phyloP scores from a whole-genome alignment of 2,797 vertebrate species.

The Oophaga sylvatica region DNA sequence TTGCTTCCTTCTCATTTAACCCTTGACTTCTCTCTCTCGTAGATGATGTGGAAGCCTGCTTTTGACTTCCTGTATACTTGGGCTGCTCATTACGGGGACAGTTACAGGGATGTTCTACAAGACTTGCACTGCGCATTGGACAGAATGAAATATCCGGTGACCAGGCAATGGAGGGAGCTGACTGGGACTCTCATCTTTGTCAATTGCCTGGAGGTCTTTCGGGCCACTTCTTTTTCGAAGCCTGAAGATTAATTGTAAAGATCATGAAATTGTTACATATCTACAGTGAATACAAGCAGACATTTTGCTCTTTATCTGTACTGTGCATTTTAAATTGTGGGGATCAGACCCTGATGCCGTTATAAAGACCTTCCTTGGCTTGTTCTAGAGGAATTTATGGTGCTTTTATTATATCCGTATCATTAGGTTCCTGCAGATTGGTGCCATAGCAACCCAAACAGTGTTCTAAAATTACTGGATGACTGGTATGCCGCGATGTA shows the following conservation, averaged over 20 bases:
- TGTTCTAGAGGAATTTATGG: neutral
- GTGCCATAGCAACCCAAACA: slow-evolving; percentile 49
- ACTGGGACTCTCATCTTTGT: slow-evolving; percentile 89
- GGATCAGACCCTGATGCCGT: neutral
- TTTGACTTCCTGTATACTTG: slow-evolving; percentile 95
- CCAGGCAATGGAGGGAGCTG: slow-evolving; percentile 91
- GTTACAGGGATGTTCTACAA: slow-evolving; percentile 90
- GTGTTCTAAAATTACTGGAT: slow-evolving; percentile 46
- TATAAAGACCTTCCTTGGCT: neutral
- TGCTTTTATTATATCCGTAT: slow-evolving; percentile 32
- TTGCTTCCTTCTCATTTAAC: neutral
- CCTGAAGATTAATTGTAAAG: slow-evolving; percentile 66
- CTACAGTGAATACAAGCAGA: neutral
- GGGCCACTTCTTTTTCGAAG: slow-evolving; percentile 78
- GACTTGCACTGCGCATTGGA: slow-evolving; percentile 91
- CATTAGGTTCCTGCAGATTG: slow-evolving; percentile 39
- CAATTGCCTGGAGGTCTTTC: slow-evolving; percentile 87
- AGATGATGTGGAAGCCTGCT: slow-evolving; percentile 99
- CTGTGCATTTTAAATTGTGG: neutral
- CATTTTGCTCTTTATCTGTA: neutral
- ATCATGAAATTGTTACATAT: neutral
- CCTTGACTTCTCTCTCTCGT: slow-evolving; percentile 23
- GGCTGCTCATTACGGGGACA: slow-evolving; percentile 86
- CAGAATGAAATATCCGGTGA: slow-evolving; percentile 94
- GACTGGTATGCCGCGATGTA: neutral